Evolutionary conservation across 2,888 invertebrate genomes (phyloP).

Genomic region (Orthosia gothica): DNA sequence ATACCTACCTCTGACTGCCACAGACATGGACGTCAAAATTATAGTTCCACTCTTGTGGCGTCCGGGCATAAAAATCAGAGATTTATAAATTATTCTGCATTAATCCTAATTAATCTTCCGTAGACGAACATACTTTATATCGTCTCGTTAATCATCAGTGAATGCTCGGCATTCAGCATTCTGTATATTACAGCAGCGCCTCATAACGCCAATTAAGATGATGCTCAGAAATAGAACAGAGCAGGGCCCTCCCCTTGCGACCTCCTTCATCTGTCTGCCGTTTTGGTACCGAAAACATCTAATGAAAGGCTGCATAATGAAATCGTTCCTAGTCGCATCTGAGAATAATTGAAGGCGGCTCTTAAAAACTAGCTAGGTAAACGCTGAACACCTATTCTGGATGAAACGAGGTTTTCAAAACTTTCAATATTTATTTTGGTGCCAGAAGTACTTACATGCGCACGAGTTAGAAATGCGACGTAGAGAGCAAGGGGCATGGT

Average conservation of each 20-base stretch:
- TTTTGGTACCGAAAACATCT: constrained; percentile 14
- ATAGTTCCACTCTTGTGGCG: constrained; percentile 30
- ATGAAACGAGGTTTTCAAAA: neutral
- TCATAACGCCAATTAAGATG: constrained; percentile 62
- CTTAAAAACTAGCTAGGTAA: neutral
- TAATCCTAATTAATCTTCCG: constrained; percentile 42
- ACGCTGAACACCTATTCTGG: neutral
- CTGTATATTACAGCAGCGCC: constrained; percentile 32
- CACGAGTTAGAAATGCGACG: constrained; percentile 71
- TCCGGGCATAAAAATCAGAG: constrained; percentile 45
- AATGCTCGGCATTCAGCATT: constrained; percentile 53
- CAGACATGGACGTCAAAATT: constrained; percentile 28
- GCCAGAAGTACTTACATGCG: constrained; percentile 57
- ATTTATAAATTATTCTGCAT: constrained; percentile 52
- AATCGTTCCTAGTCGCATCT: neutral
- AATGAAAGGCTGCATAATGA: constrained; percentile 1
- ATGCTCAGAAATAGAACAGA: constrained; percentile 58
- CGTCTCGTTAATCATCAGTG: constrained; percentile 51
- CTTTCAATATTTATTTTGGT: constrained; percentile 40
- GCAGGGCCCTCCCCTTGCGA: constrained; percentile 17
- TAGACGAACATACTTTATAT: constrained; percentile 49
- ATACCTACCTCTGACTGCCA: constrained; percentile 9
- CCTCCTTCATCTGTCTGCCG: constrained; percentile 19
- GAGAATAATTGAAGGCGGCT: neutral
- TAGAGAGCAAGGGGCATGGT: constrained; percentile 83